These are phyloP conservation scores for Caenorhabditis brenneri DNA, from an alignment of 1,140 invertebrate species.

Conservation along the genomic window DNA sequence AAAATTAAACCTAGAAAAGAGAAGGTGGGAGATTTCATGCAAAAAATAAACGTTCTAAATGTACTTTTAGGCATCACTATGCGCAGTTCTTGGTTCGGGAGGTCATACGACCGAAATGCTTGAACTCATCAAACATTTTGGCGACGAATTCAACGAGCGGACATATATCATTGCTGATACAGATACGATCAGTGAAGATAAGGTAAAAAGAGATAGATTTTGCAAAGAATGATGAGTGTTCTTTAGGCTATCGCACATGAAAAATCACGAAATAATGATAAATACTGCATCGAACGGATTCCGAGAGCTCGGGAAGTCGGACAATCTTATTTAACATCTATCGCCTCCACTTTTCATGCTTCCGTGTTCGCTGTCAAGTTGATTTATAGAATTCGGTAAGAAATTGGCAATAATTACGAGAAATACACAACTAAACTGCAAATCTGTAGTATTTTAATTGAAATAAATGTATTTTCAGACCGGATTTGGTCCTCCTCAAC, in stretches of 20 bases:
- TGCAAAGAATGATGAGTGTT: conserved; percentile 60
- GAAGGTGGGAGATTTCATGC: not conserved
- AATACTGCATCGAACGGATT: conserved; percentile 76
- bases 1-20: conserved; percentile 1
- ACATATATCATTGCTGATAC: conserved; percentile 82
- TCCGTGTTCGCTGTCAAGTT: conserved; percentile 78
- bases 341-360: conserved; percentile 81
- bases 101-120: conserved; percentile 88
- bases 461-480: conserved; percentile 60
- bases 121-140: conserved; percentile 74
- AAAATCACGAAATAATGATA: conserved; percentile 55
- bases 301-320: conserved; percentile 84
- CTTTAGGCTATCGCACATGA: conserved; percentile 55
- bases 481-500: conserved; percentile 80
- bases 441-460: too few relatives aligned
- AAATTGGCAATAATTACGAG: conserved; percentile 73
- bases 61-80: not conserved
- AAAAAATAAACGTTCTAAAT: too few relatives aligned
- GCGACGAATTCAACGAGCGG: conserved; percentile 49
- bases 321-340: conserved; percentile 82
- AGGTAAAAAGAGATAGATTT: conserved; percentile 75
- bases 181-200: conserved; percentile 79
- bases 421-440: conserved; percentile 74
- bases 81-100: conserved; percentile 44
- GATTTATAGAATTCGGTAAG: conserved; percentile 71